Evolutionary conservation across 2,888 invertebrate species (phyloP), one percentile per base, ranked within the genome.

Genomic region (Oegoconia quadripuncta): DNA sequence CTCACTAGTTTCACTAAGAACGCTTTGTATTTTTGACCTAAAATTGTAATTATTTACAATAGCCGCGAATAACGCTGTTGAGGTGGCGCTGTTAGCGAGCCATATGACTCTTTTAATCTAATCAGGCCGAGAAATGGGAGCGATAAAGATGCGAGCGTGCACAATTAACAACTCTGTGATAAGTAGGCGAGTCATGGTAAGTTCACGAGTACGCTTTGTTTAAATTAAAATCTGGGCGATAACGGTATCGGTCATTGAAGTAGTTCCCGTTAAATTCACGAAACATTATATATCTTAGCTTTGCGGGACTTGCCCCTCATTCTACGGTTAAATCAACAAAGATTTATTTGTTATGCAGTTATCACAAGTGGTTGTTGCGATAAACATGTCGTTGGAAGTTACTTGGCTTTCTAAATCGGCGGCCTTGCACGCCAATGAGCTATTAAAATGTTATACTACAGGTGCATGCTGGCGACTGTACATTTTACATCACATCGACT

Each of bases 81-180:
- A 65, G 60, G 64, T 67, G 71, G 67, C 71, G 69, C 62, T 62
- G 57, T 43, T n/a, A 46, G 48, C 55, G 59, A 61, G 59, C 74
- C 83, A 74, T 81, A 83, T 82, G 82, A 84, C 80, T 64, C 63
- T 47, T 64, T 48, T 77, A 74, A 83, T 82, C 83, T 84, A 82
- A 84, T 84, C 84, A 57, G 55, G 42, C 42, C 52, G 65, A 72
- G 74, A 73, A 79, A 74, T 67, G 64, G 55, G 67, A 58, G 61
- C 68, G 81, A 81, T 81, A 83, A 82, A 74, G 65, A 70, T 68
- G 70, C 68, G 64, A 70, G 60, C 74, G 66, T 63, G 59, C 67
- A 73, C 78, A 83, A 82, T 82, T 82, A 84, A 66, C 77, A 64
- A 53, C 60, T 51, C 52, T 49, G 53, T 69, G 76, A 77, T 82